These are phyloP conservation scores for Montipora capitata DNA, from an alignment of 92 coral and sea anemone species.

Conservation along the genomic window DNA sequence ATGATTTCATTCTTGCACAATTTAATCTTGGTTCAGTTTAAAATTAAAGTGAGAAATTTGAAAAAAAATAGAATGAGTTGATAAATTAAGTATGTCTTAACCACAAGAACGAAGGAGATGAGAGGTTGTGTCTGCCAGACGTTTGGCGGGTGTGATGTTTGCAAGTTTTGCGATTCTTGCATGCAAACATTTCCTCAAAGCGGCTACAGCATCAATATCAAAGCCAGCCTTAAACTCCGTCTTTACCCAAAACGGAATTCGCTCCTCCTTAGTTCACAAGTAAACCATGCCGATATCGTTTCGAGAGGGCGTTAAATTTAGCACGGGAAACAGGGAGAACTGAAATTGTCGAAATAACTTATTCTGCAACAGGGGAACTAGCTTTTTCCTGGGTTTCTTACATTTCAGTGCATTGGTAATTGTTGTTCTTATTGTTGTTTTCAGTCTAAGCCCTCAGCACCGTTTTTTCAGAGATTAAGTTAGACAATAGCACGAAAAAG, in stretches of 20 bases:
- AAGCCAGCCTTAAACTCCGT: neutral
- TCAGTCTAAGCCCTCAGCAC: neutral
- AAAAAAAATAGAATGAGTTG: neutral
- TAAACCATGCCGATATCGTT: constrained; percentile 13
- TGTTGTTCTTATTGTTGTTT: neutral
- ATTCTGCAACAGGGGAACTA: no score
- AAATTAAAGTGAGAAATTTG: neutral
- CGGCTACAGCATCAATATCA: neutral
- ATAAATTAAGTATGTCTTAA: neutral
- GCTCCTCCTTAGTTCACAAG: neutral
- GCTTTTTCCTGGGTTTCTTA: neutral
- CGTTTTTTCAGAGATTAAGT: neutral
- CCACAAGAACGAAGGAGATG: neutral
- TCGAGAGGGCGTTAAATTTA: neutral
- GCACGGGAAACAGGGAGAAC: neutral
- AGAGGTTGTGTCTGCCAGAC: neutral
- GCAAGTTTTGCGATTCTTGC: constrained; percentile 40
- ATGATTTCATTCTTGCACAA: neutral
- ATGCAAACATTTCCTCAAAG: neutral
- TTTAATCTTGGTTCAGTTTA: neutral
- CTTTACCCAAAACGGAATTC: neutral
- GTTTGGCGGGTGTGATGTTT: neutral
- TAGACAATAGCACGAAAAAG: neutral
- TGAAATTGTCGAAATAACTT: no score
- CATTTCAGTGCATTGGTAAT: neutral